phyloP scores from a whole-genome alignment of 2,113 vertebrate species.

The Paedocypris sp. region DNA sequence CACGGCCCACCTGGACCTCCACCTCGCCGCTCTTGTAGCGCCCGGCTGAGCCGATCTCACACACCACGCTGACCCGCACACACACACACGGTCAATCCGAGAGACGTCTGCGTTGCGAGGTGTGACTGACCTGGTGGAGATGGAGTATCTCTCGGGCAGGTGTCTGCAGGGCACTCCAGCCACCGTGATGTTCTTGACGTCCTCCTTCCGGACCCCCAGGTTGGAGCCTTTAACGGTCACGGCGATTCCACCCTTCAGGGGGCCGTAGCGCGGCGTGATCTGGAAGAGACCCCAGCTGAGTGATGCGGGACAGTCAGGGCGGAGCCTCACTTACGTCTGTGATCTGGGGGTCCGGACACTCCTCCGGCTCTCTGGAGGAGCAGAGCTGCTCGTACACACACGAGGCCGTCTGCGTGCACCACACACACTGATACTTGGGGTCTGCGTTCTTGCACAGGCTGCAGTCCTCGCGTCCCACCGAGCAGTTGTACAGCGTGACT shows the following conservation, averaged over 20 bases:
- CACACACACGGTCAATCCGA: not conserved
- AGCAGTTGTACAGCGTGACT: conserved; percentile 93
- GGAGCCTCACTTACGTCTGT: conserved; percentile 76
- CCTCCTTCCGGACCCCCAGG: conserved; percentile 71
- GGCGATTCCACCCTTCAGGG: conserved; percentile 72
- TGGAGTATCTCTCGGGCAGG: conserved; percentile 70
- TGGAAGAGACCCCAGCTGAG: conserved; percentile 38
- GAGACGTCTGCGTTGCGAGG: too few species aligned
- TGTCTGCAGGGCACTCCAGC: conserved; percentile 68
- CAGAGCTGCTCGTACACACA: conserved; percentile 76
- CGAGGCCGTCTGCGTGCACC: conserved; percentile 66
- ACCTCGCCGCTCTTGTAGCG: conserved; percentile 34
- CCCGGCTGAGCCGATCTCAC: conserved; percentile 44
- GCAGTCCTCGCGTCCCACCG: conserved; percentile 78
- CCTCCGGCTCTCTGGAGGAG: conserved; percentile 27
- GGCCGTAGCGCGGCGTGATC: conserved; percentile 80
- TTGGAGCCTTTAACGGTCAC: conserved; percentile 87
- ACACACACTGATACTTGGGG: conserved; percentile 68
- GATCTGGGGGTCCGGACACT: conserved; percentile 77
- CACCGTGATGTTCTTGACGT: conserved; percentile 72
- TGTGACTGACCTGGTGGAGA: conserved; percentile 80
- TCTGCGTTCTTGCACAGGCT: conserved; percentile 77
- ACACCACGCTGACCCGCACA: conserved; percentile 52
- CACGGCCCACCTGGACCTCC: conserved; percentile 49
- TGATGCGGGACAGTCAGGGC: too few species aligned